A percentile compares a stretch with the other conserved stretches of the same genome.
These are phyloP conservation scores for Corynorhinus townsendii DNA, from an alignment of 2,113 vertebrate species.

Conservation along the genomic window DNA sequence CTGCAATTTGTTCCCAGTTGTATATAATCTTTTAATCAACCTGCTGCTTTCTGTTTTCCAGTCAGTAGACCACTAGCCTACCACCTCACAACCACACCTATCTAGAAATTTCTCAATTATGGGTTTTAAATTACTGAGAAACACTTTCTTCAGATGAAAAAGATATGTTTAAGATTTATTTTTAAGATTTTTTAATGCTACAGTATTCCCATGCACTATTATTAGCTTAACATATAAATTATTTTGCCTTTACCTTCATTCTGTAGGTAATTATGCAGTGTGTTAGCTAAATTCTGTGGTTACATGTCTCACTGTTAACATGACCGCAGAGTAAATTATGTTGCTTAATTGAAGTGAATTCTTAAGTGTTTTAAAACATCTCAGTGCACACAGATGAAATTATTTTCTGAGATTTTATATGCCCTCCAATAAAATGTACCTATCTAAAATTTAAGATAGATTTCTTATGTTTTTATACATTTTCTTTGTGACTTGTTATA, in stretches of 20 bases:
- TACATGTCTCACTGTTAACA: constrained; percentile 5
- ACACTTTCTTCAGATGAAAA: constrained; percentile 44
- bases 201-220: neutral
- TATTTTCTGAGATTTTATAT: constrained; percentile 19
- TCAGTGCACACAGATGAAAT: neutral
- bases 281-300: constrained; percentile 16
- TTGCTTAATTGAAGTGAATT: neutral
- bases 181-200: constrained; percentile 28
- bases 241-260: constrained; percentile 24
- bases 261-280: neutral
- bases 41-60: constrained; percentile 34
- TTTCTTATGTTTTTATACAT: neutral
- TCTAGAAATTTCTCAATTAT: constrained; percentile 18
- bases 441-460: neutral
- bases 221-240: constrained; percentile 17
- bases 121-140: constrained; percentile 54
- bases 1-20: constrained; percentile 50
- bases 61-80: neutral
- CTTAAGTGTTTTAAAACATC: constrained; percentile 30
- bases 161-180: constrained; percentile 34
- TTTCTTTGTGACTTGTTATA: constrained; percentile 6
- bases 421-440: neutral
- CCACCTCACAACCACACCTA: neutral
- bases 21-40: constrained; percentile 50
- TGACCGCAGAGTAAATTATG: neutral